Evolutionary conservation across 2,113 vertebrate species (phyloP), one percentile per base, ranked within the genome.

Genomic region (Trematomus loennbergii): DNA sequence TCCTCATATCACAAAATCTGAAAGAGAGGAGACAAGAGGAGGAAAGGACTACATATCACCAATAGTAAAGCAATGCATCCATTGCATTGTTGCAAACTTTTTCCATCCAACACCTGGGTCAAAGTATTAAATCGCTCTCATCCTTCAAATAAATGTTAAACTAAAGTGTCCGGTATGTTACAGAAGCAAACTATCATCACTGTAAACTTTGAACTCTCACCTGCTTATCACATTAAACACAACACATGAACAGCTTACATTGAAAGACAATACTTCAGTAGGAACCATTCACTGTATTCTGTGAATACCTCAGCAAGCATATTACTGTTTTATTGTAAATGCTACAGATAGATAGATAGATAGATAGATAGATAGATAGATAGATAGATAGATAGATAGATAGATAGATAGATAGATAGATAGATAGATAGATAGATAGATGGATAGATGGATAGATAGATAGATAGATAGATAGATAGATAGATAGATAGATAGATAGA

Each of bases 291-390:
- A 89, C 87, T 95, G 95, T 96, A 95, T 96, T 96, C 95, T 95
- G 87, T 95, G 95, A 96, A 96, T 96, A 96, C 95, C 93, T 84
- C 91, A 89, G 84, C 89, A 92, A 92, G 85, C 83, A 91, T 87
- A 80, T 87, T 89, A 90, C 84, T 92, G 90, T 92, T 93, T 87
- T 88, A 87, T 85, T 91, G 90, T 94, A 93, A 90, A 92, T 93
- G 82, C 54, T 53, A 70, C 55, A 81, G 73, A 78, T 67, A 66
- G 50, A 83, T 53, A 72, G 49, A 83, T 72, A 86, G 73, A 82
- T 75, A 82, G 84, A 82, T 80, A 89, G 87, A 82, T 67, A 85
- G 68, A 86, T 25, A 25, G 25, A 25, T 25, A 29, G 66, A 81
- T 78, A 83, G 65, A 72, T 75, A 79, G 72, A 80, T 83, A 83